A percentile compares a stretch with the other conserved stretches of the same genome.
Conservation (phyloP, 2,888 invertebrate genomes). For the Gerris lacustris region DNA sequence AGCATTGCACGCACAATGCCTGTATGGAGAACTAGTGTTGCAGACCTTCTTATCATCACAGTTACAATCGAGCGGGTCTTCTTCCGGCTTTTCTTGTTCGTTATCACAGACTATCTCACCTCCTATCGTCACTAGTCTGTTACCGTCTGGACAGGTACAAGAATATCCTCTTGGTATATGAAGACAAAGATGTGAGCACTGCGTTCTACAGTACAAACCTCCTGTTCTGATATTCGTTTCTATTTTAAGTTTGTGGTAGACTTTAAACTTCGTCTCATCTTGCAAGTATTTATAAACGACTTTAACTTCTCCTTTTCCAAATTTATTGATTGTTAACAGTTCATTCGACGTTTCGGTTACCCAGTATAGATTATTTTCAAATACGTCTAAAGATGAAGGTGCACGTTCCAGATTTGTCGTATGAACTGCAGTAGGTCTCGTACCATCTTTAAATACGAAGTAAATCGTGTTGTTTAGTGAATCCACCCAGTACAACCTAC, state of each 20-base stretch:
- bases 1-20: too few relatives aligned
- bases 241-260: constrained; percentile 30
- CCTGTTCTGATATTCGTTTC: background rate
- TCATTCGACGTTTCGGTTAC: constrained; percentile 77
- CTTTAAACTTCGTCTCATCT: constrained; percentile 75
- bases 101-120: too few relatives aligned
- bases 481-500: constrained; percentile 84
- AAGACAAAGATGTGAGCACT: constrained; percentile 87
- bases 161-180: constrained; percentile 68
- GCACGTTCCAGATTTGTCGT: constrained; percentile 50
- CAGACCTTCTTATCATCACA: too few relatives aligned
- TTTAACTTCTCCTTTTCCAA: constrained; percentile 84
- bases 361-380: constrained; percentile 88
- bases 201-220: constrained; percentile 35
- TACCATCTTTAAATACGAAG: background rate
- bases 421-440: background rate
- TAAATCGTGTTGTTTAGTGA: constrained; percentile 72
- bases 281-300: constrained; percentile 68
- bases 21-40: too few relatives aligned
- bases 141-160: constrained; percentile 76
- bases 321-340: constrained; percentile 83
- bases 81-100: too few relatives aligned
- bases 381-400: constrained; percentile 81
- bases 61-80: too few relatives aligned
- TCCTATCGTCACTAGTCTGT: too few relatives aligned